These are phyloP conservation scores for Tetragnatha montana DNA, from an alignment of 2,888 invertebrate genomes.

Conservation along the genomic window DNA sequence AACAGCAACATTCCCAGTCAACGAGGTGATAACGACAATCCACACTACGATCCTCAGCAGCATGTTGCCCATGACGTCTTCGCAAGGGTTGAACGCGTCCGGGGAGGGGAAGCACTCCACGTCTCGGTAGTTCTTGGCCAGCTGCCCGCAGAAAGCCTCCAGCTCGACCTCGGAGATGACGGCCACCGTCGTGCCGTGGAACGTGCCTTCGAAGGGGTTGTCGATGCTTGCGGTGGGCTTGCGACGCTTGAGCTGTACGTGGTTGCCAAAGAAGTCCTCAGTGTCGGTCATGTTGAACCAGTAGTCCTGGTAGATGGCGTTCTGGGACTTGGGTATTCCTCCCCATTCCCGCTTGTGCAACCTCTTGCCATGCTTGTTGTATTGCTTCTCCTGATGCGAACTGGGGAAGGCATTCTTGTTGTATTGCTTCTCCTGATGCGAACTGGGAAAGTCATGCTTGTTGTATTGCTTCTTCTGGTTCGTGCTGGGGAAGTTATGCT, in stretches of 20 bases:
- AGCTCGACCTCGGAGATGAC: conserved; percentile 74
- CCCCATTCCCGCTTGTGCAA: conserved; percentile 51
- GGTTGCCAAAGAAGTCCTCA: conserved; percentile 59
- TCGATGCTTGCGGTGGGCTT: conserved; percentile 25
- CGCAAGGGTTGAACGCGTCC: conserved; percentile 90
- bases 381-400: too few relatives aligned
- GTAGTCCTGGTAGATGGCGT: conserved; percentile 40
- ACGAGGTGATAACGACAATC: conserved; percentile 88
- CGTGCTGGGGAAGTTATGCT: neutral
- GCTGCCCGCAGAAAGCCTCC: conserved; percentile 77
- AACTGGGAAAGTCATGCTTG: neutral
- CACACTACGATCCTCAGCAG: conserved; percentile 89
- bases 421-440: too few relatives aligned
- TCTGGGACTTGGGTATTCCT: conserved; percentile 27
- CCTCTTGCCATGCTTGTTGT: neutral
- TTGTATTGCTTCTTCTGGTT: neutral
- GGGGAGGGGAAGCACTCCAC: conserved; percentile 84
- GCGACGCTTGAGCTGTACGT: conserved; percentile 13
- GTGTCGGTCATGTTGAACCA: conserved; percentile 46
- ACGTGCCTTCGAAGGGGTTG: conserved; percentile 75
- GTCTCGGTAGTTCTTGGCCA: conserved; percentile 73
- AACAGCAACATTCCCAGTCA: conserved; percentile 89
- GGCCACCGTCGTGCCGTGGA: conserved; percentile 75
- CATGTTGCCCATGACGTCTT: conserved; percentile 90
- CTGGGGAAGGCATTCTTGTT: neutral